Base-by-base conservation (phyloP, 2,113 vertebrate species). In the Peucedramus taeniatus region DNA sequence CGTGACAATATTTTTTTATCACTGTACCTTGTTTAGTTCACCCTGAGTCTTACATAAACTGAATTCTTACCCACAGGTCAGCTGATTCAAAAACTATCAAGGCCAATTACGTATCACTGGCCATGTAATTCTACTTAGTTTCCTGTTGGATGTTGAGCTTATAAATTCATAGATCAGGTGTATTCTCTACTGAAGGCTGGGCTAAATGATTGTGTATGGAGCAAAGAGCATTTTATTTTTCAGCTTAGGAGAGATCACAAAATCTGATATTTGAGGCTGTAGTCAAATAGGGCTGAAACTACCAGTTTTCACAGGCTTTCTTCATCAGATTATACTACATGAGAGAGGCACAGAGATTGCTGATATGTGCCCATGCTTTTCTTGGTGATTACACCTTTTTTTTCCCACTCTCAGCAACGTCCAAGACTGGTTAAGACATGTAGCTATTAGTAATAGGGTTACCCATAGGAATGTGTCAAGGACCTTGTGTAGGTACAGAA, bases 371-470 rank as follows among this genome's bases (percentile, higher is more conserved):
- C 6, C 20, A 17, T 20, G 3, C 1, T 45, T 66, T 82, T 84
- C 33, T 40, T 27, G 27, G 12, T 30, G 18, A 59, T 27, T 26
- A 18, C 3, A 15, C 1, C 7, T 24, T 44, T 24, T 74, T 69
- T 27, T 9, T 7, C 20, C 16, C 39, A 37, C 10, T 60, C 23
- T 63, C 10, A 74, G 8, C 3, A 80, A 7, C 6, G 26, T 21
- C 9, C 18, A 45, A 50, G 14, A 37, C 4, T 2, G 4, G 1
- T 21, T 10, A 59, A 37, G 10, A 28, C 3, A 15, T 53, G 33
- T 11, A 68, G 26, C 11, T 31, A 35, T 22, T 61, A 54, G 7
- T 57, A 70, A 49, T 0, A 30, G 3, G 1, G 0, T 22, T 72
- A 54, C 7, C 33, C 3, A 6, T 4, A n/a, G 13, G 17, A 13